Base-by-base conservation (phyloP, 2,888 invertebrate species). In the Tetanocera ferruginea region DNA sequence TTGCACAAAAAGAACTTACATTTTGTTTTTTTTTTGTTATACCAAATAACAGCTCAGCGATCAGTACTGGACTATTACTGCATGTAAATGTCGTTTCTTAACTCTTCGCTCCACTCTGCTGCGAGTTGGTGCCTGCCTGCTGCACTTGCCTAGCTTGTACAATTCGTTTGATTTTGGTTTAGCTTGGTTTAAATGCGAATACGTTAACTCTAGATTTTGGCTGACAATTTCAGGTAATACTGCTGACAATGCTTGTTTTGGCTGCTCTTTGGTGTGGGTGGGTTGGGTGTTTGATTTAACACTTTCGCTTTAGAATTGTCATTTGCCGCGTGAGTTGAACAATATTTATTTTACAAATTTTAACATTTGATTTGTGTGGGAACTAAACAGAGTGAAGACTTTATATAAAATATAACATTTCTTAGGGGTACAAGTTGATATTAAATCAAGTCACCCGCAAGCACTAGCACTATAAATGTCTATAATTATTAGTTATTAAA, bases 241-340 rank as follows among this genome's bases (percentile, higher is more conserved):
- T 55, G 55, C n/a, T 55, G n/a, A 23, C 55, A 55, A 55, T 55
- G n/a, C 19, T 55, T 23, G 23, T 55, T 55, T 55, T 55, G 55
- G 23, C 5, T 55, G 55, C n/a, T 55, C 55, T 55, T 55, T 55
- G n/a, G 55, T 55, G 55, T 23, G 55, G 23, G 55, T 55, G 55
- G 55, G 55, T 55, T 55, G 55, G 55, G 55, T 55, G 55, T 55
- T 55, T 55, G 55, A 55, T 55, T 55, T 55, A 55, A 55, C 55
- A 55, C 55, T 55, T 55, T 55, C 55, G 55, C 55, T 55, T 19
- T 23, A 19, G 23, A 55, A 9, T 23, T 55, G 55, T 19, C 55
- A 55, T 55, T 19, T 55, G 6, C 55, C n/a, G 55, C 3, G 55
- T 55, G 55, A 55, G 55, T 55, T 43, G 43, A 43, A 11, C 43